A percentile compares a stretch with the other conserved stretches of the same genome.
These are phyloP conservation scores for Trichopria drosophilae DNA, from an alignment of 2,888 invertebrate species.

Conservation along the genomic window DNA sequence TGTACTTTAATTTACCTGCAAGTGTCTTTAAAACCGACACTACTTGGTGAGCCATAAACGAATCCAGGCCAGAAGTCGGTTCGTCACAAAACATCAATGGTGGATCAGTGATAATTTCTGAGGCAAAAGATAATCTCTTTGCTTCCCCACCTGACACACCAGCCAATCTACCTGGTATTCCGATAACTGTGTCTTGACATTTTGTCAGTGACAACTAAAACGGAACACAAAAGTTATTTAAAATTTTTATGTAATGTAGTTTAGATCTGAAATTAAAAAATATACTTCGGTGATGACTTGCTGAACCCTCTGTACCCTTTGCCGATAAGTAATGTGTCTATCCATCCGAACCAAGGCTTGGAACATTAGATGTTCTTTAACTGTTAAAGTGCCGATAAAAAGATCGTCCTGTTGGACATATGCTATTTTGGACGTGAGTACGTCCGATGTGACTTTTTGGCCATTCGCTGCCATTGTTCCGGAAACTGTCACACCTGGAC, in stretches of 20 bases:
- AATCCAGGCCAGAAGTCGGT: constrained; percentile 94
- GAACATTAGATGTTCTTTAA: constrained; percentile 85
- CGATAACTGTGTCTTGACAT: constrained; percentile 89
- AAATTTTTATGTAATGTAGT: not conserved
- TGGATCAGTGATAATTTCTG: constrained; percentile 95
- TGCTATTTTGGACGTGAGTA: constrained; percentile 77
- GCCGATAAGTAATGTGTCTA: constrained; percentile 70
- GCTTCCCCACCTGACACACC: constrained; percentile 96
- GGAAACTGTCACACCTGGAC: constrained; percentile 68
- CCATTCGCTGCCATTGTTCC: constrained; percentile 73
- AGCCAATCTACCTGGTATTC: constrained; percentile 82
- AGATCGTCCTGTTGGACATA: constrained; percentile 95
- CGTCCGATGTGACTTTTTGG: constrained; percentile 70
- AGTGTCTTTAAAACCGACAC: constrained; percentile 70
- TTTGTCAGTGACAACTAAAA: constrained; percentile 78
- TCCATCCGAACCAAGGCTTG: constrained; percentile 87
- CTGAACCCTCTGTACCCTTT: constrained; percentile 78
- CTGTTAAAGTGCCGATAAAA: constrained; percentile 88
- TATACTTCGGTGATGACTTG: constrained; percentile 83
- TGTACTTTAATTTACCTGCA: constrained; percentile 63
- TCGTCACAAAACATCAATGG: constrained; percentile 96
- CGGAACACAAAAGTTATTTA: constrained; percentile 10
- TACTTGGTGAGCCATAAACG: constrained; percentile 95
- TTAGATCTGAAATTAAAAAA: too few relatives aligned
- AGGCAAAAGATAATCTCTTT: constrained; percentile 92